Base-by-base conservation (phyloP, 2,888 invertebrate species). In the Drosophila macrospina region DNA sequence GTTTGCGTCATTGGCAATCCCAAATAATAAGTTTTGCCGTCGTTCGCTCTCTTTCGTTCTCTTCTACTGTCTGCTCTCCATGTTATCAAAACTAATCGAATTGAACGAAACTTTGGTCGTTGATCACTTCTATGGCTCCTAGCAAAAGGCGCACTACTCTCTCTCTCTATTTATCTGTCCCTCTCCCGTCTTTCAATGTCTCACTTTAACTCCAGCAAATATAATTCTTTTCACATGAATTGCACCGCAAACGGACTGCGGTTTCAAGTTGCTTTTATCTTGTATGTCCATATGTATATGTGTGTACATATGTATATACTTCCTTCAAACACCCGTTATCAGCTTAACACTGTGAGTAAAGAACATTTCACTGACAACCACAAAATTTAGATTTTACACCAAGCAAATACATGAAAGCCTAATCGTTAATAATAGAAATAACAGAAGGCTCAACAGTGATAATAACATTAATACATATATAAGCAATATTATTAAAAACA, bases 231-330 rank as follows among this genome's bases (percentile, higher is more conserved):
- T 56, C 67, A 61, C 80, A 80, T 67, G 65, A 74, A 45, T 37
- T 52, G 64, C 55, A 59, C 28, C 30, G 41, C 56, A 69, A 54
- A 45, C 56, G 65, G 56, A 65, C 50, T 56, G 65, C 56, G 56
- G 60, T 74, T 67, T 57, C 50, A 44, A 69, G 60, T 56, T 67
- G 59, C 68, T 83, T 80, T 82, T 82, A 82, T 82, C 82, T 80
- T 65, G 37, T 26, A 55, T 50, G 65, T 63, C 50, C 54, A 36
- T 68, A 78, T 26, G 32, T 41, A 54, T 47, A 16, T 34, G 24
- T 34, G 55, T 26, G 47, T 37, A 42, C 34, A 20, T 45, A 37
- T 11, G 10, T 41, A 7, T 11, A 36, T 48, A 37, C 39, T 63
- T 74, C 76, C 74, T 74, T 74, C 16, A 28, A 59, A 51, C 47